Evolutionary conservation across 2,888 invertebrate species (phyloP).

Genomic region (Escarpia spicata): DNA sequence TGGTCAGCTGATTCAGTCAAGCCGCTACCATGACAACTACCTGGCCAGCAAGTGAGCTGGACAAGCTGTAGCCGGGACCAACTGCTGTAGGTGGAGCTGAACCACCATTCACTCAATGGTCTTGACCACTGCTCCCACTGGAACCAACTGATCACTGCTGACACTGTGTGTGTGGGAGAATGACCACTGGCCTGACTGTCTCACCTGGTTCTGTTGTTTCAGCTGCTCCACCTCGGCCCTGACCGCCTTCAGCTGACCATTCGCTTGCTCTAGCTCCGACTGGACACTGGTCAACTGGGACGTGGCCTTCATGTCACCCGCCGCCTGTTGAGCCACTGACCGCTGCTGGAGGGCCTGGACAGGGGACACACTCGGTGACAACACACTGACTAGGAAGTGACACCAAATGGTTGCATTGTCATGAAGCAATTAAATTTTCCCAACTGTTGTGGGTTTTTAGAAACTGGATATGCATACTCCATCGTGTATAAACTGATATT

Average conservation of each 20-base stretch:
- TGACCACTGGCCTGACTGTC: not conserved
- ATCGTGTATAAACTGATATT: not conserved
- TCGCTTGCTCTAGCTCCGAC: not conserved
- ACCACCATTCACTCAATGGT: no score
- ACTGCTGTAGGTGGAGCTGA: not conserved
- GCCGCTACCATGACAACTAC: not conserved
- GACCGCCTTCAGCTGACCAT: not conserved
- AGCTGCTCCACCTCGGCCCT: not conserved
- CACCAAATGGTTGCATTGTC: not conserved
- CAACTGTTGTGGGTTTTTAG: not conserved
- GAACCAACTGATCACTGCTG: not conserved
- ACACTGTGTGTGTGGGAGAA: no score
- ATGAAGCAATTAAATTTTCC: not conserved
- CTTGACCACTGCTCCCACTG: not conserved
- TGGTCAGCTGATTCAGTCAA: not conserved
- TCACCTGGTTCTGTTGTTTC: not conserved
- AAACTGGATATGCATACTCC: not conserved
- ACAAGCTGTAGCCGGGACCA: not conserved
- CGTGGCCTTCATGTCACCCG: not conserved
- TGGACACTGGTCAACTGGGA: not conserved
- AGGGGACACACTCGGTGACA: not conserved
- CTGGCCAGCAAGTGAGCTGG: not conserved
- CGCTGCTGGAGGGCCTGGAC: slow-evolving; percentile 11
- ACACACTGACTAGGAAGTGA: not conserved
- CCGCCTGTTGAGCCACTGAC: not conserved